Conservation (phyloP, 2,888 invertebrate genomes). For the Dendrolimus houi region DNA sequence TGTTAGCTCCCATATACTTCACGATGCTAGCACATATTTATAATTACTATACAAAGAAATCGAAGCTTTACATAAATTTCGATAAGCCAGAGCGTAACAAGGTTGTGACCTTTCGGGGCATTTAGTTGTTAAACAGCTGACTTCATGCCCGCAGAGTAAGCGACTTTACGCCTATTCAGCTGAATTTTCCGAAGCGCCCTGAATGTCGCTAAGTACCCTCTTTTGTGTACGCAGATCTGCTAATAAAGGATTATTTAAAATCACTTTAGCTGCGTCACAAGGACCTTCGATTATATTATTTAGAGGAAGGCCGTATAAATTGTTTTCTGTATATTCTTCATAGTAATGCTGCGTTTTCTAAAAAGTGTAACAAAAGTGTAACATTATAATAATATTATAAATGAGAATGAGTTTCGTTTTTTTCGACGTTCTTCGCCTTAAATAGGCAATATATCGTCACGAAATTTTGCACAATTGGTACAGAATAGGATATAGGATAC, state of each 20-base stretch:
- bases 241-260: constrained; percentile 1
- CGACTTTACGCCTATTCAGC: neutral
- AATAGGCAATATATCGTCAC: too few species aligned
- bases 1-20: too few species aligned
- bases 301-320: neutral
- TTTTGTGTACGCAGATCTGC: constrained; percentile 1
- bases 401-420: too few species aligned
- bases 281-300: neutral
- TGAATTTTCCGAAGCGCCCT: constrained; percentile 1
- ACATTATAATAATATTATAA: too few species aligned
- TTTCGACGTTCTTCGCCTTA: too few species aligned
- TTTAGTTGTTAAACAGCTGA: neutral
- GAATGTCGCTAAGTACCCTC: constrained; percentile 3
- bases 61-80: neutral
- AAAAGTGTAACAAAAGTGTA: too few species aligned
- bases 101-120: neutral
- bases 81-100: neutral
- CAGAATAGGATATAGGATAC: too few species aligned
- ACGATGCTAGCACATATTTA: too few species aligned
- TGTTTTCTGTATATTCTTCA: too few species aligned
- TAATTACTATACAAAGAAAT: too few species aligned
- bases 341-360: too few species aligned
- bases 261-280: neutral
- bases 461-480: too few species aligned
- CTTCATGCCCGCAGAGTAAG: neutral